Evolutionary conservation across 2,113 vertebrate genomes (phyloP).

Genomic region (Semnornis frantzii): DNA sequence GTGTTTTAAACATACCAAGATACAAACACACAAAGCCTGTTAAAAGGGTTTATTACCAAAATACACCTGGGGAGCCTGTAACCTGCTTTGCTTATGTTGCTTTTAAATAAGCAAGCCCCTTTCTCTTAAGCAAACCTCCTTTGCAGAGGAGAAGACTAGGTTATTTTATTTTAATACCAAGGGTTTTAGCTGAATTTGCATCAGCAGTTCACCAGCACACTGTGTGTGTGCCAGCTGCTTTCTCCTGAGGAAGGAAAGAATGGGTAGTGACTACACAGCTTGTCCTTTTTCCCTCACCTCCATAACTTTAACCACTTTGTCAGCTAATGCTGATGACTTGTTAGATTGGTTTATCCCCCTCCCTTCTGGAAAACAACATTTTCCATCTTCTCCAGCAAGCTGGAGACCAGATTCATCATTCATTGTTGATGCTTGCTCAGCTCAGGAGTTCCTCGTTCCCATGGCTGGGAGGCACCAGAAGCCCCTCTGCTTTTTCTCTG

Average conservation of each 20-base stretch:
- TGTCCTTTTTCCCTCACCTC: background rate
- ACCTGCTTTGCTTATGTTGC: background rate
- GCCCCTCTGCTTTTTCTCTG: background rate
- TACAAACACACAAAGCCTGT: too few species aligned
- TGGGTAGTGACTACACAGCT: background rate
- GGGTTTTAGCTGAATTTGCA: background rate
- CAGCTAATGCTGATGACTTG: background rate
- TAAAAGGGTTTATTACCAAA: too few species aligned
- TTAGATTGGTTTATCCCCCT: background rate
- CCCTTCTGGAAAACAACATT: background rate
- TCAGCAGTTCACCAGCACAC: background rate
- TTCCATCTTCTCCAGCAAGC: background rate
- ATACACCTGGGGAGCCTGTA: background rate
- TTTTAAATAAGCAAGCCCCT: background rate
- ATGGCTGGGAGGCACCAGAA: fast-evolving
- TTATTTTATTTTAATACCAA: background rate
- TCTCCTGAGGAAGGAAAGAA: background rate
- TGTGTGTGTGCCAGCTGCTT: background rate
- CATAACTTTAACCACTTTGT: background rate
- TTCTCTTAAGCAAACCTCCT: background rate
- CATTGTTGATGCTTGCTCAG: background rate
- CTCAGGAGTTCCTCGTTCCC: fast-evolving
- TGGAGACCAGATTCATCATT: background rate
- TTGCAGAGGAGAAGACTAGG: background rate
- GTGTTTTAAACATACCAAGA: too few species aligned